These are phyloP conservation scores for Sebastolobus altivelis DNA, from an alignment of 2,797 vertebrate genomes.

Conservation along the genomic window DNA sequence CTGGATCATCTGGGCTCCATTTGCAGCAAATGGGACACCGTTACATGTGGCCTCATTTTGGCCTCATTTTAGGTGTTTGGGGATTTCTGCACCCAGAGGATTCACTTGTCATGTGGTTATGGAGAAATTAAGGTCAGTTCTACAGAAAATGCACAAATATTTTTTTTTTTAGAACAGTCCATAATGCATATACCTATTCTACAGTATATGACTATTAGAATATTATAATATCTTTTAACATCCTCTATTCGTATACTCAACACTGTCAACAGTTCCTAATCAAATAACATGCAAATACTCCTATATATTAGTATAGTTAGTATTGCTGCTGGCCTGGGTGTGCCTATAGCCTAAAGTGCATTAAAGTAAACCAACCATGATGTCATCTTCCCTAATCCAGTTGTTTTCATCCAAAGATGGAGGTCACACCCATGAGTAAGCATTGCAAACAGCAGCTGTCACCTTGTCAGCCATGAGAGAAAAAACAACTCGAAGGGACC, in stretches of 20 bases:
- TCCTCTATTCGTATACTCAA: background rate
- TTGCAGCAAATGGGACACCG: constrained; percentile 50
- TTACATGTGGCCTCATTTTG: constrained; percentile 48
- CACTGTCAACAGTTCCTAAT: background rate
- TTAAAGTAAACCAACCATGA: constrained; percentile 27
- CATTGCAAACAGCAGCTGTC: constrained; percentile 39
- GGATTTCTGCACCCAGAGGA: constrained; percentile 49
- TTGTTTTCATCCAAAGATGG: constrained; percentile 67
- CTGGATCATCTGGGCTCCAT: constrained; percentile 33
- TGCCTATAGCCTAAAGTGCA: background rate
- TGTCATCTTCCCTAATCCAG: constrained; percentile 53
- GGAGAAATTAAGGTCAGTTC: constrained; percentile 18
- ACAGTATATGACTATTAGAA: background rate
- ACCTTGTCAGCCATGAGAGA: background rate
- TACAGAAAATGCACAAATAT: background rate
- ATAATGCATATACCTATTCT: background rate
- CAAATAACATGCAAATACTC: background rate
- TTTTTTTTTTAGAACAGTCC: background rate
- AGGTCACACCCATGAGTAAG: constrained; percentile 67
- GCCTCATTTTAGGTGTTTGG: constrained; percentile 42
- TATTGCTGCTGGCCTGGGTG: background rate
- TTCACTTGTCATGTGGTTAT: constrained; percentile 13
- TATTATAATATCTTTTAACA: background rate
- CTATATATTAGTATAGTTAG: background rate
- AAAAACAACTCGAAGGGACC: constrained; percentile 11